Base-by-base conservation (phyloP, 30 jellyfish, hydroid and myxozoan genomes). In the Aurelia aurita region DNA sequence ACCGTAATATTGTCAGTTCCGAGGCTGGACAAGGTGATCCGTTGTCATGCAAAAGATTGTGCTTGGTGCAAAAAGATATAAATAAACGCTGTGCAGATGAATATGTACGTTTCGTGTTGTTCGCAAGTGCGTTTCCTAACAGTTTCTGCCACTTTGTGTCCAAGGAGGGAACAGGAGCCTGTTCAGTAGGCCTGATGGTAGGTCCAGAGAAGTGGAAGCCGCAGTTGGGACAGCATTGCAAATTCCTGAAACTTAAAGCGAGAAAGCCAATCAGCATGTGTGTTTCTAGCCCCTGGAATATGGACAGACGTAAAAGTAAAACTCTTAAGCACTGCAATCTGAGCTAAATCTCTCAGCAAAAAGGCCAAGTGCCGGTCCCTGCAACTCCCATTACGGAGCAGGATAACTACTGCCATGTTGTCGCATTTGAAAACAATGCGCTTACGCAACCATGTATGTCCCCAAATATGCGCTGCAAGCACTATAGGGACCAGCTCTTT, bases 401-500 rank as follows among this genome's bases (percentile, higher is more conserved):
- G 22, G 13, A 5, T 21, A 5, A 65, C 77, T 25, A 70, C 82
- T 5, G 65, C 82, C 53, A 22, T 22, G 46, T 70, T 70, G 19
- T 70, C 82, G 0, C 66, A 28, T 7, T 44, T 32, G 66, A 70
- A 44, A 15, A 28, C 19, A 7, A 70, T 62, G 34, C 26, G 26
- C n/a, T 44, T 32, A 3, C 66, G 65, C 25, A 18, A 3, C 82
- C 82, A 70, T 1, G 23, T 32, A n/a, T 20, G 31, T 16, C 82
- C 82, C 82, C 82, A 70, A 70, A 70, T 45, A 23, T 28, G 82
- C 60, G 66, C 65, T 15, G 82, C 62, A 22, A 70, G 31, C 0
- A 70, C 82, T 18, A 70, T 70, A 20, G 82, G 82, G 26, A 28
- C 46, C 65, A 70, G 66, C 34, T 70, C 82, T 70, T 70, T 70